phyloP scores from a whole-genome alignment of 2,888 invertebrate genomes.

The Lithophane semibrunnea region DNA sequence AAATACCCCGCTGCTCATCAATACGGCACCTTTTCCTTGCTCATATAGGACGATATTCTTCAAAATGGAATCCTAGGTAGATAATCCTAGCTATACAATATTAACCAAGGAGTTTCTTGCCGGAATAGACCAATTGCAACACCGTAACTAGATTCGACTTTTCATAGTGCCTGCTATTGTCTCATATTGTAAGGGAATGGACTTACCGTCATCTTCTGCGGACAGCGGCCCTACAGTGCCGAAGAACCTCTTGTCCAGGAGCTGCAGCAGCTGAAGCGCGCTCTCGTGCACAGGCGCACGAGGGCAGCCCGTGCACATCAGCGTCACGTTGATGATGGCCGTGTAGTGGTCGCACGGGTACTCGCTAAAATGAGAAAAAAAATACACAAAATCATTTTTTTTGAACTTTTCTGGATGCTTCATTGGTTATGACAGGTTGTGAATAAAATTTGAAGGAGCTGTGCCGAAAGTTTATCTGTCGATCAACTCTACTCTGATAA shows the following conservation, averaged over 20 bases:
- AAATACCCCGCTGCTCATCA: too few species aligned
- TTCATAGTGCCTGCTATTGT: neutral
- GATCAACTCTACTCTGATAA: neutral
- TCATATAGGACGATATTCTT: too few species aligned
- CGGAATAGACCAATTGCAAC: neutral
- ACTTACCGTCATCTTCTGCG: slow-evolving; percentile 93
- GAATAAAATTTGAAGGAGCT: neutral
- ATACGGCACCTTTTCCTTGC: too few species aligned
- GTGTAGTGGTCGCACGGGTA: slow-evolving; percentile 99
- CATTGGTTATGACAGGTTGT: neutral
- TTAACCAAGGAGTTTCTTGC: neutral
- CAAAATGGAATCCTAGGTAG: neutral
- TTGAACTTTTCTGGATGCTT: neutral
- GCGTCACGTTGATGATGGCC: slow-evolving; percentile 98
- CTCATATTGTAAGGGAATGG: neutral
- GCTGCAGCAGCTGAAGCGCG: slow-evolving; percentile 97
- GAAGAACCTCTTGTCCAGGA: slow-evolving; percentile 98
- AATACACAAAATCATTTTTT: too few species aligned
- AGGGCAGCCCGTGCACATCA: slow-evolving; percentile 98
- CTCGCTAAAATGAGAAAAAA: slow-evolving; percentile 92
- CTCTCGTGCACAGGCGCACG: slow-evolving; percentile 97
- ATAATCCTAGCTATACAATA: neutral
- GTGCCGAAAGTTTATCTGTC: neutral
- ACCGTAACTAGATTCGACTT: neutral
- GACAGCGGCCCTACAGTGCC: slow-evolving; percentile 93